phyloP scores from a whole-genome alignment of 2,113 vertebrate species.

The Todiramphus chloris region DNA sequence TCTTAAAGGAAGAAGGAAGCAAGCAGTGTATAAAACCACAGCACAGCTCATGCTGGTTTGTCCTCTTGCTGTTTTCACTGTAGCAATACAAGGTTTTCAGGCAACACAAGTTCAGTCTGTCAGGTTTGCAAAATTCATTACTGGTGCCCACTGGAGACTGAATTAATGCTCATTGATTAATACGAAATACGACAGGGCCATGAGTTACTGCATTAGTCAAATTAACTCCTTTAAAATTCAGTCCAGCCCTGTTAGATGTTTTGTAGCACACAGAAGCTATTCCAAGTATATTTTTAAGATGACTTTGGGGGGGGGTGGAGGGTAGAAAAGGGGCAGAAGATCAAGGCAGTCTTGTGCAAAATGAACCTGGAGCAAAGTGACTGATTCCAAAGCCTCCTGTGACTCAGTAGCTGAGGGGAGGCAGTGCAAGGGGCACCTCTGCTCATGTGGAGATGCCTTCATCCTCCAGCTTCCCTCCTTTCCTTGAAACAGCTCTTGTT shows the following conservation, averaged over 20 bases:
- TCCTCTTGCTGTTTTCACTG: background rate
- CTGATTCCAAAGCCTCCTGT: background rate
- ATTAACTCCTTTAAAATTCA: slow-evolving; percentile 13
- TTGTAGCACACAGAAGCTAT: background rate
- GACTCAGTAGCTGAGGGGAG: background rate
- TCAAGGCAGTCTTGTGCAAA: background rate
- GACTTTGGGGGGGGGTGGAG: background rate
- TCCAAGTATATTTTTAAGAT: background rate
- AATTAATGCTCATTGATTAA: slow-evolving; percentile 30
- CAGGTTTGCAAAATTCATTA: slow-evolving; percentile 19
- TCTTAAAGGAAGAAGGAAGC: background rate
- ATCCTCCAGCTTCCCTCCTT: background rate
- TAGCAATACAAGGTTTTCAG: background rate
- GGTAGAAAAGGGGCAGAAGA: background rate
- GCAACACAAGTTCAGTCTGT: background rate
- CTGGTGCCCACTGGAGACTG: background rate
- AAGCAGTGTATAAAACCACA: background rate
- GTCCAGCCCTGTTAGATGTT: background rate
- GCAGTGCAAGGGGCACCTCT: background rate
- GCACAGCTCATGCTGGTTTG: background rate
- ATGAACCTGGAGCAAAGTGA: background rate
- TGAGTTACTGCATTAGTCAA: slow-evolving; percentile 13
- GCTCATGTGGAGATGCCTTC: background rate
- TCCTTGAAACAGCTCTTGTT: background rate
- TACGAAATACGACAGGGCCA: background rate